Conservation (phyloP, 2,888 invertebrate species). For the Drepana falcataria region DNA sequence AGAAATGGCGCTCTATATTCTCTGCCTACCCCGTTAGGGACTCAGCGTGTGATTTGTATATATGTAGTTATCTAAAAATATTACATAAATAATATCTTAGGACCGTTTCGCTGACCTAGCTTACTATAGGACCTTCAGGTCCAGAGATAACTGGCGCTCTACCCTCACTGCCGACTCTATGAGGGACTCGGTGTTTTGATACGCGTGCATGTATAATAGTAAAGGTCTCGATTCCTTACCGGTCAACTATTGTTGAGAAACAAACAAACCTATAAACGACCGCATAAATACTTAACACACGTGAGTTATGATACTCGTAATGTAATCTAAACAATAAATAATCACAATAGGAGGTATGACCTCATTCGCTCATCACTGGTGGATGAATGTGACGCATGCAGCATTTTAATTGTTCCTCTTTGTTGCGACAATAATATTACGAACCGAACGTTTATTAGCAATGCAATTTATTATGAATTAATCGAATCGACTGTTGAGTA, state of each 20-base stretch:
- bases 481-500: slow-evolving; percentile 4
- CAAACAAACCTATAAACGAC: background rate
- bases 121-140: no score
- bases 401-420: slow-evolving; percentile 44
- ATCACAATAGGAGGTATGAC: slow-evolving; percentile 46
- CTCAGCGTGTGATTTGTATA: no score
- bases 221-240: background rate
- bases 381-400: slow-evolving; percentile 38
- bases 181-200: no score
- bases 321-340: slow-evolving; percentile 43
- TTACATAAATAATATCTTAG: no score
- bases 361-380: slow-evolving; percentile 43
- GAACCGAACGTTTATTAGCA: slow-evolving; percentile 9
- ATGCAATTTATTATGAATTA: slow-evolving; percentile 13
- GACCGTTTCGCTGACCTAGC: no score
- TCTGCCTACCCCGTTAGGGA: no score
- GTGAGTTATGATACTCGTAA: slow-evolving; percentile 8
- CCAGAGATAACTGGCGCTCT: no score
- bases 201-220: no score
- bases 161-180: no score
- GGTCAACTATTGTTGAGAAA: background rate
- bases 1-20: no score
- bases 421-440: slow-evolving; percentile 32
- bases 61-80: no score
- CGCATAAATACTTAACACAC: background rate